These are phyloP conservation scores for Vanessa tameamea DNA, from an alignment of 1,140 invertebrate species.

Conservation along the genomic window DNA sequence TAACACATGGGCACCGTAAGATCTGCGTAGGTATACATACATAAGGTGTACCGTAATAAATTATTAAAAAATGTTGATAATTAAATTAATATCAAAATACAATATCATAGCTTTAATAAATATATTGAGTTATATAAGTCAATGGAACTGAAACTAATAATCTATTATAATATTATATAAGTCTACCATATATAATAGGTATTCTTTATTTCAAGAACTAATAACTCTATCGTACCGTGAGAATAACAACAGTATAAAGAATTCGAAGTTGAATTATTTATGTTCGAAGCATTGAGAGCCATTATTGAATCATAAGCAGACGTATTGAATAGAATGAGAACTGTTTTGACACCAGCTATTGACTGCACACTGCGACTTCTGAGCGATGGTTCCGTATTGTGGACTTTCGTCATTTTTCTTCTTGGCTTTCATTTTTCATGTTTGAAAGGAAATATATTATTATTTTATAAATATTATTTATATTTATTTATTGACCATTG, in stretches of 20 bases:
- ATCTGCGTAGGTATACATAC: too few relatives aligned
- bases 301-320: slow-evolving; percentile 58
- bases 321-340: slow-evolving; percentile 55
- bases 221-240: slow-evolving; percentile 14
- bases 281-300: slow-evolving; percentile 35
- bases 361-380: slow-evolving; percentile 68
- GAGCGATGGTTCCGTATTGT: slow-evolving; percentile 59
- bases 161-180: too few relatives aligned
- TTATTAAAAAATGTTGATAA: too few relatives aligned
- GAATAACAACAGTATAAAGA: slow-evolving; percentile 35
- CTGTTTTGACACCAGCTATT: slow-evolving; percentile 69
- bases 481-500: too few relatives aligned
- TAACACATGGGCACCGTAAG: too few relatives aligned
- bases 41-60: too few relatives aligned
- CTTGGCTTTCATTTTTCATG: slow-evolving; percentile 9
- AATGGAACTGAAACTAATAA: too few relatives aligned
- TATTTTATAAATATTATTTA: neutral
- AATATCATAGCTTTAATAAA: too few relatives aligned
- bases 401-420: slow-evolving; percentile 61
- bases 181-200: too few relatives aligned
- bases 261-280: slow-evolving; percentile 68
- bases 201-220: too few relatives aligned
- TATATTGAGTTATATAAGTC: too few relatives aligned
- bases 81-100: too few relatives aligned
- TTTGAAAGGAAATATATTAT: slow-evolving; percentile 13